Percentiles rank a stretch among this genome's conserved stretches.
Conservation (phyloP, 2,888 invertebrate species). For the Papilio gigon region DNA sequence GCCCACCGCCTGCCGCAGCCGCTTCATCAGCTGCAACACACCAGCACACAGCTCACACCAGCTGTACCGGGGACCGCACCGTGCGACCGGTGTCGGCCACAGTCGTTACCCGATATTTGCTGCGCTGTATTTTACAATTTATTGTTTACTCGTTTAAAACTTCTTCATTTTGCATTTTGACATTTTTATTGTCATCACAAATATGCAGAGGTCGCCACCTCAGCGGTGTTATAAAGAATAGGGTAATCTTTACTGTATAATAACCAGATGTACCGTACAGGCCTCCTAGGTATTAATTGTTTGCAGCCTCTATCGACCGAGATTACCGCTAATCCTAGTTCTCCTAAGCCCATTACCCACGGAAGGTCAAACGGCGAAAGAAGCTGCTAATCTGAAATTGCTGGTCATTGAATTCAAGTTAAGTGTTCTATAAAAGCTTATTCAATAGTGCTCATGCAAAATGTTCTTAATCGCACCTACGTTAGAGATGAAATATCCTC, state of each 20-base stretch:
- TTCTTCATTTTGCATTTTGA: no score
- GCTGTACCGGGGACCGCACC: no score
- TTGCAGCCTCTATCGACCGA: not conserved
- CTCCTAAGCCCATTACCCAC: not conserved
- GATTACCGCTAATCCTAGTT: not conserved
- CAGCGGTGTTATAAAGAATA: no score
- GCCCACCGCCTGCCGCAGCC: conserved; percentile 88
- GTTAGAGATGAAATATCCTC: not conserved
- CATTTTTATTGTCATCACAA: no score
- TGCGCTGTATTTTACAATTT: no score
- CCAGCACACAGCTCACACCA: not conserved
- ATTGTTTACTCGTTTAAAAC: no score
- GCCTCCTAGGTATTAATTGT: not conserved
- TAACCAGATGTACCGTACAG: no score
- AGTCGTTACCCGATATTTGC: no score
- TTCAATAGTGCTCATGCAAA: no score
- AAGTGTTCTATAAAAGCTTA: no score
- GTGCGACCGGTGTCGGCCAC: no score
- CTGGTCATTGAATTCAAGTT: not conserved
- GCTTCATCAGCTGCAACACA: conserved; percentile 90
- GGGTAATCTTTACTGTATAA: not conserved
- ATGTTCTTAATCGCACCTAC: not conserved
- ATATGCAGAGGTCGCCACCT: no score
- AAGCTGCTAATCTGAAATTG: conserved; percentile 2
- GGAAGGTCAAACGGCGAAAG: not conserved